Conservation (phyloP, 2,888 invertebrate genomes). For the Phengaris alcon region DNA sequence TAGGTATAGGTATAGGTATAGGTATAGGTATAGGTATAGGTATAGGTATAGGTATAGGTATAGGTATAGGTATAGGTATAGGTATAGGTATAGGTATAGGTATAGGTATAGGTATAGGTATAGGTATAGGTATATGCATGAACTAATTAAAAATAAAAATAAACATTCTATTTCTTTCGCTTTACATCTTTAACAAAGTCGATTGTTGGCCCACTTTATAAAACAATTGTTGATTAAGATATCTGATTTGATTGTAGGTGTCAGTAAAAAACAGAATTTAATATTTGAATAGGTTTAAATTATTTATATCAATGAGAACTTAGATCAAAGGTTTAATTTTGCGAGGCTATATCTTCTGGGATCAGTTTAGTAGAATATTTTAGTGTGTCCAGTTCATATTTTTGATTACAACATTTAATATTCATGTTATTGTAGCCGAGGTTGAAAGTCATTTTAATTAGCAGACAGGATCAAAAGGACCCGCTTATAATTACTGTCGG, state of each 20-base stretch:
- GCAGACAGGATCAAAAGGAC: too few relatives aligned
- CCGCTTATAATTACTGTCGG: too few relatives aligned
- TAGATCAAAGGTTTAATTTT: conserved; percentile 3
- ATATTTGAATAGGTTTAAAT: not conserved
- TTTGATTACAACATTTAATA: not conserved
- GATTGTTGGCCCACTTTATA: not conserved
- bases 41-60: too few relatives aligned
- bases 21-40: too few relatives aligned
- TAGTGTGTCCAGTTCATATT: not conserved
- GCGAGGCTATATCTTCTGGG: not conserved
- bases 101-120: too few relatives aligned
- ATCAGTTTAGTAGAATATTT: not conserved
- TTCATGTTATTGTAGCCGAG: not conserved
- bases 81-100: too few relatives aligned
- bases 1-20: too few relatives aligned
- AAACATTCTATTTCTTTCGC: not conserved
- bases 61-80: too few relatives aligned
- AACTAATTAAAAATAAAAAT: too few relatives aligned
- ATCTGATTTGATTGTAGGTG: not conserved
- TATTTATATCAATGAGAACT: not conserved
- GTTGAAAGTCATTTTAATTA: too few relatives aligned
- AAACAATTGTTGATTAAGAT: not conserved
- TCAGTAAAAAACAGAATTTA: not conserved
- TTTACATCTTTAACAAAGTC: not conserved
- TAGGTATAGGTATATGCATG: too few relatives aligned